phyloP scores from a whole-genome alignment of 2,113 vertebrate species.

The Nanorana parkeri region DNA sequence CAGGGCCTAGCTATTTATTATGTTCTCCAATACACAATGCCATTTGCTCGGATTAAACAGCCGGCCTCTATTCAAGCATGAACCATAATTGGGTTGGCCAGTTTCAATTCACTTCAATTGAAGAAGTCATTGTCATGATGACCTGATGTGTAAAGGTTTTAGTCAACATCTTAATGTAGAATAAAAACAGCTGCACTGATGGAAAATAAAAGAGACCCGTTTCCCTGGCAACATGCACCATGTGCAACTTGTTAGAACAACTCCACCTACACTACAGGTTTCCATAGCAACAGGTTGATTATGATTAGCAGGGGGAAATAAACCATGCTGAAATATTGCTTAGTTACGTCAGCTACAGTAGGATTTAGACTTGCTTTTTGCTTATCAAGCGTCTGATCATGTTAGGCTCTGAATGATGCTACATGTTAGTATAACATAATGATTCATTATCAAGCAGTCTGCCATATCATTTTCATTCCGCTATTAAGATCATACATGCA shows the following conservation, averaged over 20 bases:
- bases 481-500: neutral
- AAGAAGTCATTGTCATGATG: slow-evolving; percentile 34
- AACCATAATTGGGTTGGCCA: neutral
- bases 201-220: slow-evolving; percentile 49
- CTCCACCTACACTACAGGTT: slow-evolving; percentile 67
- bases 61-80: no score
- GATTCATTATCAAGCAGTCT: neutral
- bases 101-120: slow-evolving; percentile 8
- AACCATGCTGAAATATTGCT: slow-evolving; percentile 43
- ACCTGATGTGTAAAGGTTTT: slow-evolving; percentile 57
- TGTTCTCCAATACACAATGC: neutral
- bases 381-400: neutral
- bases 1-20: no score
- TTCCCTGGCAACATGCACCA: slow-evolving; percentile 73
- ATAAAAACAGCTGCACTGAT: slow-evolving; percentile 23
- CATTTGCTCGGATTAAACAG: neutral
- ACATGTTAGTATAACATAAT: slow-evolving; percentile 11
- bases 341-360: neutral
- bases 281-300: slow-evolving; percentile 71
- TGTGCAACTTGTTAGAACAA: slow-evolving; percentile 60
- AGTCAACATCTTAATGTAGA: slow-evolving; percentile 60
- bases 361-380: neutral
- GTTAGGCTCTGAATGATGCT: neutral
- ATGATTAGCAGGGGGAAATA: slow-evolving; percentile 58
- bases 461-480: neutral